A percentile compares a stretch with the other conserved stretches of the same genome.
Conservation (phyloP, 2,797 vertebrate species). For the Muraenolepis orangiensis region DNA sequence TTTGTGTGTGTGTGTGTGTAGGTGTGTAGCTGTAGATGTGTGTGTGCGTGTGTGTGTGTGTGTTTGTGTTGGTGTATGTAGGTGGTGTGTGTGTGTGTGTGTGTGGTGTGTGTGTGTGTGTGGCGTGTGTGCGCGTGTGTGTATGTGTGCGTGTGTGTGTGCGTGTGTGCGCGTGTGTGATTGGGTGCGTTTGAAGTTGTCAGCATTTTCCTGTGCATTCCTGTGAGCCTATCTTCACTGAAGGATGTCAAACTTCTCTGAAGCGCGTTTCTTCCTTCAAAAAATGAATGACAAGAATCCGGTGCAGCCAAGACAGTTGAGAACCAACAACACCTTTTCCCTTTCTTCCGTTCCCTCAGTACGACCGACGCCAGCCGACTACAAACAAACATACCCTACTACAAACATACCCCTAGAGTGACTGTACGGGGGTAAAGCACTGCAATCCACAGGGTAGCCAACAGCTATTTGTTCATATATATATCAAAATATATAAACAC, state of each 20-base stretch:
- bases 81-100: neutral
- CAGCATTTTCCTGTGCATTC: slow-evolving; percentile 56
- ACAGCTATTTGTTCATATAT: neutral
- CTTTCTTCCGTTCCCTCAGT: slow-evolving; percentile 1
- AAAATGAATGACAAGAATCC: slow-evolving; percentile 58
- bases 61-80: too few species aligned
- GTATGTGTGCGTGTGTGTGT: neutral
- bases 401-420: neutral
- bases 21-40: neutral
- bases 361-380: neutral
- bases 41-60: neutral
- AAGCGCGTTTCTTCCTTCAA: slow-evolving; percentile 44
- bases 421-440: neutral
- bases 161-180: slow-evolving; percentile 4
- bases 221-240: slow-evolving; percentile 54
- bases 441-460: neutral
- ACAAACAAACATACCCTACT: neutral
- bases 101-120: neutral
- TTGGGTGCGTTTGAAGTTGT: slow-evolving; percentile 21
- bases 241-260: slow-evolving; percentile 57
- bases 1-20: neutral
- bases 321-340: slow-evolving; percentile 12
- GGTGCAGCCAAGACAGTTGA: slow-evolving; percentile 31
- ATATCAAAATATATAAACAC: neutral
- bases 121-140: slow-evolving; percentile 1